A percentile compares a stretch with the other conserved stretches of the same genome.
Evolutionary conservation across 1,140 invertebrate genomes (phyloP).

Genomic region (Aphaenogaster floridana): DNA sequence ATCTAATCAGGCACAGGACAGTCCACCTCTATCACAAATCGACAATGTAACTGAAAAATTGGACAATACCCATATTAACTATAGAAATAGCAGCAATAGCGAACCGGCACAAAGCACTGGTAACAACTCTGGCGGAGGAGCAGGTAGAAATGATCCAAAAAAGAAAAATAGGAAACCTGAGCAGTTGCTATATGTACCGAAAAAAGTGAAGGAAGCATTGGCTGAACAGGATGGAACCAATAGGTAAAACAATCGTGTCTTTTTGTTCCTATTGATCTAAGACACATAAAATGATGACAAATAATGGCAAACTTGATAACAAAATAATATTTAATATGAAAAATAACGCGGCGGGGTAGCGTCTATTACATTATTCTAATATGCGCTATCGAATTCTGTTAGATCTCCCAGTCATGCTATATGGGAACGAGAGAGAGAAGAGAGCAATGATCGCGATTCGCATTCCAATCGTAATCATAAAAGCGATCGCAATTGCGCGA

Average conservation of each 20-base stretch:
- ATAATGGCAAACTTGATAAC: too few species aligned
- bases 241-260: constrained; percentile 66
- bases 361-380: neutral
- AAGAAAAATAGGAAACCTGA: constrained; percentile 88
- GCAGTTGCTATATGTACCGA: constrained; percentile 87
- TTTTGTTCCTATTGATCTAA: neutral
- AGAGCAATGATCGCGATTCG: constrained; percentile 82
- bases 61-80: constrained; percentile 80
- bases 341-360: neutral
- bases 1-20: constrained; percentile 70
- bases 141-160: constrained; percentile 79
- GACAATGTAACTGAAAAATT: constrained; percentile 80
- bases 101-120: constrained; percentile 76
- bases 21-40: constrained; percentile 70
- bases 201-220: constrained; percentile 87
- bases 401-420: constrained; percentile 77
- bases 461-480: constrained; percentile 81
- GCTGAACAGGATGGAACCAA: constrained; percentile 83
- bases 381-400: constrained; percentile 21
- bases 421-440: constrained; percentile 81
- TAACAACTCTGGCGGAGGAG: constrained; percentile 78
- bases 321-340: neutral
- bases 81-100: constrained; percentile 78
- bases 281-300: neutral
- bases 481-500: constrained; percentile 78